Conservation (phyloP, 2,113 vertebrate species). For the Acanthochromis polyacanthus region DNA sequence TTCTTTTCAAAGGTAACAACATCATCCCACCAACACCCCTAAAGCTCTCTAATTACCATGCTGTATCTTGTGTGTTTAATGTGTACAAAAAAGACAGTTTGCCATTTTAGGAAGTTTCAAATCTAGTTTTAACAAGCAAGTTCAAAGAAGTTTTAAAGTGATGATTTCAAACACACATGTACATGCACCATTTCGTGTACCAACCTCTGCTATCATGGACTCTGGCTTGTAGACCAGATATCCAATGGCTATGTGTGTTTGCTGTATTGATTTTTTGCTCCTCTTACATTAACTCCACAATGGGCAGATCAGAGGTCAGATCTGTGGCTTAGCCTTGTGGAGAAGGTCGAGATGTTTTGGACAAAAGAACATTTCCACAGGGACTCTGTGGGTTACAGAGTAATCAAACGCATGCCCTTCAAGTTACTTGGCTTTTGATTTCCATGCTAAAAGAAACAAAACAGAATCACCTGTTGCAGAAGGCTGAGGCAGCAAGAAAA, state of each 20-base stretch:
- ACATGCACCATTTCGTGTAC: background rate
- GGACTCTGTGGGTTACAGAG: background rate
- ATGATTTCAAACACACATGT: background rate
- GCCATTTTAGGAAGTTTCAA: background rate
- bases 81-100: background rate
- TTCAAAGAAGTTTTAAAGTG: background rate
- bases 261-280: conserved; percentile 22
- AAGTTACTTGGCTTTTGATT: background rate
- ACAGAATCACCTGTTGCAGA: too few relatives aligned
- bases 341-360: too few relatives aligned
- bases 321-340: background rate
- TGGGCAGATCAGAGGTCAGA: conserved; percentile 27
- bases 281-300: background rate
- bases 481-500: too few relatives aligned
- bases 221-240: background rate
- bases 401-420: background rate
- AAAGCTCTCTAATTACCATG: too few relatives aligned
- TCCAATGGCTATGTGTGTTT: background rate
- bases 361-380: background rate
- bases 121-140: too few relatives aligned
- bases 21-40: too few relatives aligned
- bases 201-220: background rate
- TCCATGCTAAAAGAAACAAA: too few relatives aligned
- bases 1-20: too few relatives aligned
- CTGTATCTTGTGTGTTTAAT: too few relatives aligned